Evolutionary conservation across 1,140 invertebrate genomes (phyloP).

Genomic region (Aphaenogaster rudis): DNA sequence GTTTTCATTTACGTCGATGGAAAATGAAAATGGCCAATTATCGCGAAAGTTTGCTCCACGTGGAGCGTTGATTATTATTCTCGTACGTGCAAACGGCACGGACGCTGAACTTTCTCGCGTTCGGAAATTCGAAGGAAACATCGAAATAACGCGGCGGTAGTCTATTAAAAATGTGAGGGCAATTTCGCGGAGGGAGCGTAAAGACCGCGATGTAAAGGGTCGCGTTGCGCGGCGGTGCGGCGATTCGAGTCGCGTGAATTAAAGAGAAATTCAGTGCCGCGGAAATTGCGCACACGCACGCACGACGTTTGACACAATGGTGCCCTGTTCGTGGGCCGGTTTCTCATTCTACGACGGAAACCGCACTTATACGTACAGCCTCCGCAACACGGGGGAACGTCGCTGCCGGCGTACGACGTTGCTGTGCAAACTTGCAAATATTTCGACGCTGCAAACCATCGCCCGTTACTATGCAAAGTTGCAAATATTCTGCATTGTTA

Average conservation of each 20-base stretch:
- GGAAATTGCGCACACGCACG: constrained; percentile 55
- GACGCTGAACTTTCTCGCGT: not conserved
- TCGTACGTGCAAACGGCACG: not conserved
- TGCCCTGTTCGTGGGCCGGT: not conserved
- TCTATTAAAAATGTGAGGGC: constrained; percentile 43
- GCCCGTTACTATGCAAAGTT: constrained; percentile 62
- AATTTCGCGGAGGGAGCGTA: constrained; percentile 16
- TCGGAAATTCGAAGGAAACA: constrained; percentile 33
- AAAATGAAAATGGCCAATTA: constrained; percentile 49
- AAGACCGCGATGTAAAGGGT: not conserved
- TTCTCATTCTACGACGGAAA: constrained; percentile 59
- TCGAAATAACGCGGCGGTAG: constrained; percentile 20
- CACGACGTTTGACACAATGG: constrained; percentile 53
- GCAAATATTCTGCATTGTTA: constrained; percentile 65
- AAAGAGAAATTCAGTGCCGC: constrained; percentile 34
- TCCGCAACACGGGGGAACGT: constrained; percentile 26
- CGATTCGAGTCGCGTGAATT: constrained; percentile 45
- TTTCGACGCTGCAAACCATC: constrained; percentile 61
- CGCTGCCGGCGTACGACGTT: constrained; percentile 40
- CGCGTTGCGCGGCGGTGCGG: not conserved
- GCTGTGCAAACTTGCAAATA: constrained; percentile 64
- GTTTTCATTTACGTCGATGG: constrained; percentile 35
- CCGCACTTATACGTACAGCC: constrained; percentile 54
- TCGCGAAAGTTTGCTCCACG: constrained; percentile 32
- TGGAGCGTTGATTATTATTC: constrained; percentile 31